A percentile compares a stretch with the other conserved stretches of the same genome.
phyloP scores from a whole-genome alignment of 2,113 vertebrate genomes.

The Cricetomys ansorgei region DNA sequence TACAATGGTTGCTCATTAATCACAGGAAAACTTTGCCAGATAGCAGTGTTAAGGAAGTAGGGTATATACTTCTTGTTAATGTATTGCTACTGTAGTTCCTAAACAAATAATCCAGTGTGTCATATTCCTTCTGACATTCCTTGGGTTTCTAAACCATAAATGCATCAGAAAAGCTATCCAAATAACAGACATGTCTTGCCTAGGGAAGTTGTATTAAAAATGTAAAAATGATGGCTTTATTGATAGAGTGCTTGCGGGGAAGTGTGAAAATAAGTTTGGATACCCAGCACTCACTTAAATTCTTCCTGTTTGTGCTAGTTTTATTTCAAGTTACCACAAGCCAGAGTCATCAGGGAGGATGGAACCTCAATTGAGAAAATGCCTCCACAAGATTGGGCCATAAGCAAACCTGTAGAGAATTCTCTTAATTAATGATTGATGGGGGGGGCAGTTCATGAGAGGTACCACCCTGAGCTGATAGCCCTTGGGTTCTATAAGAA shows the following conservation, averaged over 20 bases:
- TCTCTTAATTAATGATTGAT: neutral
- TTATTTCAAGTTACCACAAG: neutral
- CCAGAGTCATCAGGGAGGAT: neutral
- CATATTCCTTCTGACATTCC: neutral
- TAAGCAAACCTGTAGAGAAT: neutral
- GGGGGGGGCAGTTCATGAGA: too few relatives aligned
- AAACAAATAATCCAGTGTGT: neutral
- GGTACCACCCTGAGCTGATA: neutral
- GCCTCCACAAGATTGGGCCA: neutral
- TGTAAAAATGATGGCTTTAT: neutral
- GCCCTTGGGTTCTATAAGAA: neutral
- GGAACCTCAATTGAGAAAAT: neutral
- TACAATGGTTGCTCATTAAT: constrained; percentile 79
- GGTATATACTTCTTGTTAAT: constrained; percentile 15
- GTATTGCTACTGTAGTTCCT: neutral
- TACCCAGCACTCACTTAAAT: neutral
- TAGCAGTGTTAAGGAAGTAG: constrained; percentile 66
- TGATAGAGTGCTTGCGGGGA: neutral
- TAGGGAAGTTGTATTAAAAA: constrained; percentile 2
- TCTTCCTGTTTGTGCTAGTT: neutral
- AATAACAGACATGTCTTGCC: neutral
- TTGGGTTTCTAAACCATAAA: constrained; percentile 62
- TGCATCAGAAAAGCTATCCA: neutral
- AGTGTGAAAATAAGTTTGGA: neutral
- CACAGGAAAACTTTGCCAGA: constrained; percentile 72